These are phyloP conservation scores for Brachionichthys hirsutus DNA, from an alignment of 2,113 vertebrate species.

Conservation along the genomic window DNA sequence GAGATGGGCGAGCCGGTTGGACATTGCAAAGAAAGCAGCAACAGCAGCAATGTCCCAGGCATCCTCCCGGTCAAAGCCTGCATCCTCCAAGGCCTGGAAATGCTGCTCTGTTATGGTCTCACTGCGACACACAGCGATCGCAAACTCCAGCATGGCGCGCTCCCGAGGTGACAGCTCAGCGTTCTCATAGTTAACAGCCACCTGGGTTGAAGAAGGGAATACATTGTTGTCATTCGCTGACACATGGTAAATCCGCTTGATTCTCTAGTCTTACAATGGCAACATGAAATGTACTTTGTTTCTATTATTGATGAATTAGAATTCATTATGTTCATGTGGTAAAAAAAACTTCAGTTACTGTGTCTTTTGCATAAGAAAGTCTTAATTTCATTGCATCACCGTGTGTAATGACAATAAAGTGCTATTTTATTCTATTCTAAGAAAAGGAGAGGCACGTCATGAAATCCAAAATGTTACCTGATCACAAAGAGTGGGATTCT, in stretches of 20 bases:
- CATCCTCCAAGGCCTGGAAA: slow-evolving; percentile 77
- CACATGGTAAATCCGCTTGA: too few species aligned
- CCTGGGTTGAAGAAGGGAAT: slow-evolving; percentile 56
- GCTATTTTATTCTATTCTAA: background rate
- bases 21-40: slow-evolving; percentile 84
- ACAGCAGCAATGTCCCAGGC: slow-evolving; percentile 86
- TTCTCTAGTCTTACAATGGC: too few species aligned
- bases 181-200: slow-evolving; percentile 79
- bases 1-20: slow-evolving; percentile 82
- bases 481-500: slow-evolving; percentile 82
- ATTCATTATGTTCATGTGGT: too few species aligned
- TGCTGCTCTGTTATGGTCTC: slow-evolving; percentile 83
- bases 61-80: slow-evolving; percentile 83
- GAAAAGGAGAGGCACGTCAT: background rate
- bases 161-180: slow-evolving; percentile 78
- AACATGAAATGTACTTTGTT: too few species aligned
- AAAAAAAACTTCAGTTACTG: too few species aligned
- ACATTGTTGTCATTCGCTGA: too few species aligned
- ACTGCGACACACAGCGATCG: slow-evolving; percentile 77
- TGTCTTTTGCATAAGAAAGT: too few species aligned
- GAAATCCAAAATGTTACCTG: slow-evolving; percentile 64
- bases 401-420: too few species aligned
- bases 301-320: too few species aligned
- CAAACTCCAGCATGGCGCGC: slow-evolving; percentile 84
- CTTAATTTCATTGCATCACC: too few species aligned